Percentiles rank a stretch among this genome's conserved stretches.
Evolutionary conservation across 1,140 invertebrate genomes (phyloP).

Genomic region (Orussus abietinus): DNA sequence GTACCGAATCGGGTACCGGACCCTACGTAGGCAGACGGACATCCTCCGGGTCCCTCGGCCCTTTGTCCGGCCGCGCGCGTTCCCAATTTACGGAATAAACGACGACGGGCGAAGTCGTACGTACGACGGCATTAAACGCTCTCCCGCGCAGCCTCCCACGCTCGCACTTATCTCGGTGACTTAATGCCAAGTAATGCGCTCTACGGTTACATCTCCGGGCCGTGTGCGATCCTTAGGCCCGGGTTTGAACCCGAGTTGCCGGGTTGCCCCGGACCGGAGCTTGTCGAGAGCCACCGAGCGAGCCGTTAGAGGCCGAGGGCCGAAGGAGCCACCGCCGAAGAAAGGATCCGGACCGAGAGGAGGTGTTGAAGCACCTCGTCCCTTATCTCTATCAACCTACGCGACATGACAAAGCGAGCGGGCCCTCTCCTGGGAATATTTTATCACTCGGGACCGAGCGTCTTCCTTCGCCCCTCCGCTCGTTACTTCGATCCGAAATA

Average conservation of each 20-base stretch:
- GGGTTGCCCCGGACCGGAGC: too few species aligned
- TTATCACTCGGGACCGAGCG: too few species aligned
- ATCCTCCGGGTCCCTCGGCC: too few species aligned
- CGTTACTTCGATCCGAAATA: too few species aligned
- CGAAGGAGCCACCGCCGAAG: constrained; percentile 15
- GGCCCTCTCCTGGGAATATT: constrained; percentile 6
- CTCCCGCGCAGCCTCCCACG: constrained; percentile 37
- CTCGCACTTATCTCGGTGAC: constrained; percentile 50
- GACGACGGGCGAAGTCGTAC: constrained; percentile 22
- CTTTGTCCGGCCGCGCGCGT: constrained; percentile 25
- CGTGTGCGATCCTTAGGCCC: too few species aligned
- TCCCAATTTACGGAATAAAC: constrained; percentile 41
- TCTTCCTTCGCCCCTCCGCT: too few species aligned
- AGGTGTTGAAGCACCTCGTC: constrained; percentile 21
- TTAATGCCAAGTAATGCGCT: constrained; percentile 50
- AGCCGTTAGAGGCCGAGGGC: neutral
- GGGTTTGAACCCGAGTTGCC: too few species aligned
- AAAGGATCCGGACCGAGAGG: constrained; percentile 14
- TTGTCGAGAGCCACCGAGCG: too few species aligned
- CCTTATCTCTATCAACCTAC: constrained; percentile 21
- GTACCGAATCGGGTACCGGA: too few species aligned
- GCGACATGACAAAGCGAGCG: constrained; percentile 20
- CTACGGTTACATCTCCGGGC: constrained; percentile 47
- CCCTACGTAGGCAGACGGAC: too few species aligned
- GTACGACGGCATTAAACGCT: constrained; percentile 17